Evolutionary conservation across 2,888 invertebrate species (phyloP), one percentile per base, ranked within the genome.

Genomic region (Opisthograptis luteolata): DNA sequence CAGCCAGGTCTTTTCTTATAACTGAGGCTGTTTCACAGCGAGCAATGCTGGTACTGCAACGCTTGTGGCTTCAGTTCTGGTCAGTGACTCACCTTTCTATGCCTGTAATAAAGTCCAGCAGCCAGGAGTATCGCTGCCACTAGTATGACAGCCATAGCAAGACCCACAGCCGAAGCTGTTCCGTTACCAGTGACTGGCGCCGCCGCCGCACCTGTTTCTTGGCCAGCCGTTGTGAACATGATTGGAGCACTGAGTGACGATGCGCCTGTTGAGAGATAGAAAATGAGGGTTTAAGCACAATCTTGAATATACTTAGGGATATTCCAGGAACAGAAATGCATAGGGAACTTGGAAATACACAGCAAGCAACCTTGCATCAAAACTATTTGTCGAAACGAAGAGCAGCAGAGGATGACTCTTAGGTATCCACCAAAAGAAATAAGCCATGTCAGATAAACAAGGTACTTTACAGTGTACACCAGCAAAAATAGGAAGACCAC

Each of bases 231-330:
- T 13, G 94, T 94, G 81, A 96, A 96, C 76, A 93, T 92, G 49
- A 96, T 91, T 2, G 96, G 94, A 30, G 93, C 92, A 15, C 95
- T 95, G 31, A 96, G 91, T 1, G 94, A 93, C 35, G 96, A 96
- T 22, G 96, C 95, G 36, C 94, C 94, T 93, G 69, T 1, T n/a
- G 10, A 27, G 8, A 25, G 9, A 25, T 2, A 39, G 7, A 28
- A 27, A 34, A 40, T 13, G 2, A 13, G 0, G 14, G 1, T 37
- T 9, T 19, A 28, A n/a, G n/a, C n/a, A n/a, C n/a, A n/a, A n/a
- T n/a, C n/a, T n/a, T n/a, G n/a, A n/a, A n/a, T n/a, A n/a, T n/a
- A n/a, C n/a, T n/a, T n/a, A n/a, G n/a, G n/a, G n/a, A n/a, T n/a
- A n/a, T n/a, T n/a, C n/a, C n/a, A 5, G 22, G 22, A 22, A 12